Conservation (phyloP, 2,113 vertebrate genomes). For the Pavo muticus region DNA sequence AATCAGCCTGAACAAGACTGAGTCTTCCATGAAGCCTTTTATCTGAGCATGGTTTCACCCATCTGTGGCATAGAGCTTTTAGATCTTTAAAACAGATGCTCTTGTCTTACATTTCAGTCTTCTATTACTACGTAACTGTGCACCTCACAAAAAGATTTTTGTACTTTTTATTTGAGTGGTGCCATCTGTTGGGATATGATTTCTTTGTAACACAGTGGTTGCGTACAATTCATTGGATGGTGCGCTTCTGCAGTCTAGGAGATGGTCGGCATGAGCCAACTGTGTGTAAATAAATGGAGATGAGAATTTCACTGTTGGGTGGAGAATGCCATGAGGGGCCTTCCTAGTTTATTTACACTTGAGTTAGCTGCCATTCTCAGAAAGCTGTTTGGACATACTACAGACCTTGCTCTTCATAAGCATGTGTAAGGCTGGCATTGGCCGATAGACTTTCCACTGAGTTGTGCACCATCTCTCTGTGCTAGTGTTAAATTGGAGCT, state of each 20-base stretch:
- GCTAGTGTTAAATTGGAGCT: not conserved
- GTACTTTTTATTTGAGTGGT: not conserved
- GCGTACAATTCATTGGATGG: not conserved
- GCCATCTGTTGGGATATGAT: not conserved
- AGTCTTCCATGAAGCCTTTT: not conserved
- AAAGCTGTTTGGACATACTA: not conserved
- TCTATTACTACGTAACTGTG: not conserved
- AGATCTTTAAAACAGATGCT: not conserved
- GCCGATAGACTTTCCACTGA: not conserved
- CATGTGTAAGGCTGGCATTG: not conserved
- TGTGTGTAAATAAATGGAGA: not conserved
- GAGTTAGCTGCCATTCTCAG: not conserved
- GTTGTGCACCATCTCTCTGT: not conserved
- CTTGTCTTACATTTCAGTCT: not conserved
- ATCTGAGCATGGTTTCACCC: not conserved
- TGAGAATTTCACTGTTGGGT: not conserved
- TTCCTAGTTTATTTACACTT: not conserved
- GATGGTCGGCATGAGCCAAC: not conserved
- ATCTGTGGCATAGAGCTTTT: not conserved
- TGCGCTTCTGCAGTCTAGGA: not conserved
- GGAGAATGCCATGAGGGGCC: not conserved
- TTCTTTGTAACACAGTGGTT: not conserved
- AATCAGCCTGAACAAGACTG: not conserved
- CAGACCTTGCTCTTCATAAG: not conserved
- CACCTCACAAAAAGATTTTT: not conserved